Base-by-base conservation (phyloP, 1,140 invertebrate species). In the Drosophila varians region DNA sequence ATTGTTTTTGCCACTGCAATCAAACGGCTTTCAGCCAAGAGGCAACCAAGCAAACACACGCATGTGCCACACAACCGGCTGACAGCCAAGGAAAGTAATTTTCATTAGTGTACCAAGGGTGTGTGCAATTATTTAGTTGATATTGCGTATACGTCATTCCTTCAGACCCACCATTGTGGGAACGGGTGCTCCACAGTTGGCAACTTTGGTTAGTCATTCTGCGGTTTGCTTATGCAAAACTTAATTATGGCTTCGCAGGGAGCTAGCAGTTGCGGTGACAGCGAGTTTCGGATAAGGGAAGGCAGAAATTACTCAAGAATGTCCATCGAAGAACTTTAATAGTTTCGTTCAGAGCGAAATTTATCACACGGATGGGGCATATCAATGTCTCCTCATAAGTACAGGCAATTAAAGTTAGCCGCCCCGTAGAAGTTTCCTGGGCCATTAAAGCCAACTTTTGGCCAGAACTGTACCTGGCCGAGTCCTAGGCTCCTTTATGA, bases 131-230 rank as follows among this genome's bases (percentile, higher is more conserved):
- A 79, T 75, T 78, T 84, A 51, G 71, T 69, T 64, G 70, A 57
- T 61, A 62, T 86, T 84, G 62, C 72, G 76, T 73, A 84, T 84
- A 86, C 72, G 76, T 80, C 80, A 86, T 76, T 54, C 65, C 56
- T 56, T 69, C 57, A 52, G 21, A 21, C 21, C 12, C 12, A 4
- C 21, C n/a, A 34, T 19, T 31, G 12, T 73, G 45, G 16, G 56
- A 12, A 46, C 36, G 14, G 49, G 12, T 40, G 42, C 25, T 53
- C 51, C 45, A 14, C 31, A 31, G 23, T 54, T 40, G 47, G 28
- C 25, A 61, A 64, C 62, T 66, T 43, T 43, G 21, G 36, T 34
- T 21, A 51, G 58, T 52, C 26, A 65, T 16, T 65, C 45, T 65
- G 62, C 16, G 62, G 62, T 52, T 28, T 0, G 26, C 42, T 53